These are phyloP conservation scores for Ericerus pela DNA, from an alignment of 1,140 invertebrate genomes.

Conservation along the genomic window DNA sequence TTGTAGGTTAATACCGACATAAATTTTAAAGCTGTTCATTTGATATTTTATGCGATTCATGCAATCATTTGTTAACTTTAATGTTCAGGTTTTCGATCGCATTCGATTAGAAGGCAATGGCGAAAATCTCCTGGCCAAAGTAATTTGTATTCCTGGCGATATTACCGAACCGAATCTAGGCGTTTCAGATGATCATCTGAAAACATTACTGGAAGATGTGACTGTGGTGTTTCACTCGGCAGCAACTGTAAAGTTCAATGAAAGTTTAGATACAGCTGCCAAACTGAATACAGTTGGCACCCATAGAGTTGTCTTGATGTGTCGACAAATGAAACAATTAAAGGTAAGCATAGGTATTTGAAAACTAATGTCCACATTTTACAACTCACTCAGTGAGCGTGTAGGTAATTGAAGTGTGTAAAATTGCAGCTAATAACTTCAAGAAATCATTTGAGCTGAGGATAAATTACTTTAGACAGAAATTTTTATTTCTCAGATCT, in stretches of 20 bases:
- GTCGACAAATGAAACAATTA: slow-evolving; percentile 32
- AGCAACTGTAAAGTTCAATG: slow-evolving; percentile 40
- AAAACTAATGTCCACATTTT: too few species aligned
- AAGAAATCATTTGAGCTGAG: too few species aligned
- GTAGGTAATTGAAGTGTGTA: too few species aligned
- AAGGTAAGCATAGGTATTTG: too few species aligned
- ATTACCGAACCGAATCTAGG: slow-evolving; percentile 39
- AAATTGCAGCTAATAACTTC: too few species aligned
- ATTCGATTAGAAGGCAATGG: slow-evolving; percentile 31
- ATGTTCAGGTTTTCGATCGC: slow-evolving; percentile 34
- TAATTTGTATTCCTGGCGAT: slow-evolving; percentile 42
- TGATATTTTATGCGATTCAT: background rate
- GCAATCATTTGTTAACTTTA: background rate
- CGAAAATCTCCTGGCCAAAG: slow-evolving; percentile 33
- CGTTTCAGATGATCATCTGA: slow-evolving; percentile 26
- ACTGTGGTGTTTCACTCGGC: slow-evolving; percentile 55
- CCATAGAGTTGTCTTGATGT: slow-evolving; percentile 26
- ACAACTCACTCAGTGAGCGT: too few species aligned
- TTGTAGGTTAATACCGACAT: background rate
- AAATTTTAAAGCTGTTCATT: background rate
- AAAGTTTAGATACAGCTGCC: slow-evolving; percentile 27
- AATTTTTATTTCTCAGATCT: too few species aligned
- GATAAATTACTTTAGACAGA: too few species aligned
- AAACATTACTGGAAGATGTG: slow-evolving; percentile 41
- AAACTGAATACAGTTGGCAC: slow-evolving; percentile 30